Evolutionary conservation across 2,888 invertebrate species (phyloP).

Genomic region (Tortricodes alternella): DNA sequence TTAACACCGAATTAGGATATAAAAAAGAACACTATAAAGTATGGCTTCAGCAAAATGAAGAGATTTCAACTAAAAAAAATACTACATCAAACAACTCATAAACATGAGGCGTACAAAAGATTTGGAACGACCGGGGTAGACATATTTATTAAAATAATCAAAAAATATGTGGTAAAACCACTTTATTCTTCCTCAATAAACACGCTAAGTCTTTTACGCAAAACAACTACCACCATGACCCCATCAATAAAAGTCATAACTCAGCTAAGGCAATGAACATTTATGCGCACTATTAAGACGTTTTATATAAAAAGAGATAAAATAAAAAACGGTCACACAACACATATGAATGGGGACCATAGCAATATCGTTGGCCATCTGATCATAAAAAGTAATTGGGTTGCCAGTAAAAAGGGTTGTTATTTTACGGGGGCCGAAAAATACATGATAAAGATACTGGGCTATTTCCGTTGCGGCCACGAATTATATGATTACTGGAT

Average conservation of each 20-base stretch:
- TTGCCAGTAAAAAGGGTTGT: conserved; percentile 77
- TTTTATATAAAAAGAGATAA: conserved; percentile 34
- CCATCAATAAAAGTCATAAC: conserved; percentile 11
- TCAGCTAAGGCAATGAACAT: conserved; percentile 45
- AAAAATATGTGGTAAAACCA: no score
- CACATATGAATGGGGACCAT: conserved; percentile 61
- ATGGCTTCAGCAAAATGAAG: no score
- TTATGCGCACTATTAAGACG: conserved; percentile 41
- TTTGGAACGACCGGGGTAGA: no score
- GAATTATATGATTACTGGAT: conserved; percentile 43
- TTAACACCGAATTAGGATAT: no score
- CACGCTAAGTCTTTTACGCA: not conserved
- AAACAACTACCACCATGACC: not conserved
- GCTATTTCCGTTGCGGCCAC: conserved; percentile 45
- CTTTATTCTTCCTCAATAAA: no score
- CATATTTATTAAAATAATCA: no score
- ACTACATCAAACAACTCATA: no score
- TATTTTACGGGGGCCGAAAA: conserved; percentile 73
- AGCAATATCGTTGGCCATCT: conserved; percentile 69
- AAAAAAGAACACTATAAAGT: no score
- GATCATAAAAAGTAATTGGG: conserved; percentile 81
- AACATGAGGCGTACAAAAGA: no score
- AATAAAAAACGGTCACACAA: conserved; percentile 44
- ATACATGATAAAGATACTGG: conserved; percentile 75
- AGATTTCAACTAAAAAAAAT: no score